Conservation (phyloP, 2,113 vertebrate genomes). For the Monopterus albus region DNA sequence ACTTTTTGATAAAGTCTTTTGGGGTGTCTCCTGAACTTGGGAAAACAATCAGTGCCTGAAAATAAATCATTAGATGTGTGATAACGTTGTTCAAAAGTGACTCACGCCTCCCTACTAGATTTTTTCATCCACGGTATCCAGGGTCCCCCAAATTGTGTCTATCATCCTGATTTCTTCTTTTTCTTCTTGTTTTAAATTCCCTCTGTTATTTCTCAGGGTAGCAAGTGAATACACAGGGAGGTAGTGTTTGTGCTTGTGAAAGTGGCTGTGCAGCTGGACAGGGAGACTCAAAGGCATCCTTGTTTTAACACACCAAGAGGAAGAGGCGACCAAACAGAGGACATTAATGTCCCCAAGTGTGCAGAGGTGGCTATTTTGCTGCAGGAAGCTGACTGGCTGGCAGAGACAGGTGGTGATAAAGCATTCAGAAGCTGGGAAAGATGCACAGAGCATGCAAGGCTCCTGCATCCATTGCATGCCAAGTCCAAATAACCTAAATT, state of each 20-base stretch:
- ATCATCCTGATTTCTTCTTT: conserved; percentile 56
- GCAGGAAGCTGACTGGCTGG: conserved; percentile 77
- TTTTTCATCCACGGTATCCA: conserved; percentile 18
- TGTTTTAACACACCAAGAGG: conserved; percentile 78
- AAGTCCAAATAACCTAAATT: conserved; percentile 30
- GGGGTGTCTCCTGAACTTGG: conserved; percentile 3
- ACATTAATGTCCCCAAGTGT: conserved; percentile 71
- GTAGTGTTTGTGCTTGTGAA: conserved; percentile 77
- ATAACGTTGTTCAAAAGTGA: conserved; percentile 33
- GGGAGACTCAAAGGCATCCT: conserved; percentile 81
- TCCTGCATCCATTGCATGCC: conserved; percentile 42
- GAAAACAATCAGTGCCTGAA: conserved; percentile 16
- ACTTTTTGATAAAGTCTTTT: conserved; percentile 11
- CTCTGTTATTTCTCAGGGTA: conserved; percentile 64
- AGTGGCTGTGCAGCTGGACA: conserved; percentile 83
- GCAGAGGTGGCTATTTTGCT: conserved; percentile 73
- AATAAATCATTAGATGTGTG: conserved; percentile 5
- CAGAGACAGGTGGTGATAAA: conserved; percentile 60
- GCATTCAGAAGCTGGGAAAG: conserved; percentile 67
- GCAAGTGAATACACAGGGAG: conserved; percentile 75
- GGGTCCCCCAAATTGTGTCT: conserved; percentile 35
- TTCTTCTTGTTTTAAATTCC: conserved; percentile 43
- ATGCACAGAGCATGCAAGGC: conserved; percentile 52
- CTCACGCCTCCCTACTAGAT: neutral
- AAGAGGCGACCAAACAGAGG: conserved; percentile 78